phyloP scores from a whole-genome alignment of 2,888 invertebrate genomes.

The Drosophila kambysellisi region DNA sequence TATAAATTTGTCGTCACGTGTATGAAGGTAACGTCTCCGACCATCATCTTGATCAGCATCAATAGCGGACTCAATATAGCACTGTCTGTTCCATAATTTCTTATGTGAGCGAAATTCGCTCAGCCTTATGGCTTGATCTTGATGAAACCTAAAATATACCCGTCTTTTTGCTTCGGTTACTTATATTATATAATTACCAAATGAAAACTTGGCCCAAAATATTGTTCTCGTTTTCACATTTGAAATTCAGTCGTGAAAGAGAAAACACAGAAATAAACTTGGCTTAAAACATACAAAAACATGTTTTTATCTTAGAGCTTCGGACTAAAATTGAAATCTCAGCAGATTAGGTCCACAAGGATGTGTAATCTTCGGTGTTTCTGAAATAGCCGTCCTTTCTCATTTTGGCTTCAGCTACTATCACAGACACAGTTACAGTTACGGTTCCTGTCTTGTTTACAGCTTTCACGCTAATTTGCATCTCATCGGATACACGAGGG shows the following conservation, averaged over 20 bases:
- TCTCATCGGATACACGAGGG: neutral
- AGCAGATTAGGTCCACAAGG: neutral
- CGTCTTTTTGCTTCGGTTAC: neutral
- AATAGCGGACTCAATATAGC: neutral
- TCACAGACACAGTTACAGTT: slow-evolving; percentile 7
- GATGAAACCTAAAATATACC: neutral
- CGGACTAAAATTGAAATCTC: neutral
- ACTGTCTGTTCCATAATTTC: neutral
- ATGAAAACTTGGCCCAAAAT: too few relatives aligned
- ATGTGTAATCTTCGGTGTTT: neutral
- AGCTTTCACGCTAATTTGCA: neutral
- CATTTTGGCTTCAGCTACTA: slow-evolving; percentile 18
- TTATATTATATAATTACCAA: too few relatives aligned
- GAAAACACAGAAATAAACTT: too few relatives aligned
- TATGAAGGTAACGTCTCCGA: neutral
- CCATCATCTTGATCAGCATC: neutral
- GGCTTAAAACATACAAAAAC: too few relatives aligned
- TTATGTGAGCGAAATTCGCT: neutral
- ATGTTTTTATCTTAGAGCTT: neutral
- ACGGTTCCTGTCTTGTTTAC: slow-evolving; percentile 2
- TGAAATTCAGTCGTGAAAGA: too few relatives aligned
- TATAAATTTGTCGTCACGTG: neutral
- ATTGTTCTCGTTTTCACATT: too few relatives aligned
- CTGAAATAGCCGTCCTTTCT: neutral
- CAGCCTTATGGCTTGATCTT: neutral